Evolutionary conservation across 2,113 vertebrate species (phyloP).

Genomic region (Pelmatolapia mariae): DNA sequence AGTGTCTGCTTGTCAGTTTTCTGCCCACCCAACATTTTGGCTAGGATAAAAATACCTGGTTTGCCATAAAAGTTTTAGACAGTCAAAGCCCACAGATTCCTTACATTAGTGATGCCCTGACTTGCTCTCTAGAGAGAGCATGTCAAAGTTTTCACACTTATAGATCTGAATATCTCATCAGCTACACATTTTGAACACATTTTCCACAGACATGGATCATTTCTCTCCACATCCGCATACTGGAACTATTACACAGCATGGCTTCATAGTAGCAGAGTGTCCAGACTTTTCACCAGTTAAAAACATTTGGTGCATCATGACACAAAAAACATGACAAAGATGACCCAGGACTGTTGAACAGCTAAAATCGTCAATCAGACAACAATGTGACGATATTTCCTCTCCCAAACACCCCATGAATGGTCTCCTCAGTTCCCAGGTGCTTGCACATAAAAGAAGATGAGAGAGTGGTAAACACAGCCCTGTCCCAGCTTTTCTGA

Average conservation of each 20-base stretch:
- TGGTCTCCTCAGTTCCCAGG: not conserved
- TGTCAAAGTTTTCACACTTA: not conserved
- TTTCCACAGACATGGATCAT: not conserved
- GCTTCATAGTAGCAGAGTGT: not conserved
- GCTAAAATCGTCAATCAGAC: not conserved
- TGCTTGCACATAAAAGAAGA: not conserved
- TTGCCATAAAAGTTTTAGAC: not conserved
- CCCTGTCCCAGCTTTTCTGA: not conserved
- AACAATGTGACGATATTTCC: rapidly evolving
- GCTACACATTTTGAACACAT: not conserved
- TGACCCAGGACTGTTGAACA: not conserved
- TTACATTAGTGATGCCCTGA: not conserved
- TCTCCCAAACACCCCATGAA: rapidly evolving
- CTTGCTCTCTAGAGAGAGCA: not conserved
- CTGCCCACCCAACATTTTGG: not conserved
- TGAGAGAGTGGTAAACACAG: not conserved
- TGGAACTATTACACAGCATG: not conserved
- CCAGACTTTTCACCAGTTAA: not conserved
- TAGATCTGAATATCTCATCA: not conserved
- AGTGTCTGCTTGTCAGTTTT: not conserved
- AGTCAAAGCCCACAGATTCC: not conserved
- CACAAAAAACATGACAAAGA: not conserved
- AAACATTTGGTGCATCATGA: not conserved
- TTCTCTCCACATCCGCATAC: not conserved
- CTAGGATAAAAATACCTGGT: not conserved